phyloP scores from a whole-genome alignment of 2,113 vertebrate species.

The Aplodontia rufa region DNA sequence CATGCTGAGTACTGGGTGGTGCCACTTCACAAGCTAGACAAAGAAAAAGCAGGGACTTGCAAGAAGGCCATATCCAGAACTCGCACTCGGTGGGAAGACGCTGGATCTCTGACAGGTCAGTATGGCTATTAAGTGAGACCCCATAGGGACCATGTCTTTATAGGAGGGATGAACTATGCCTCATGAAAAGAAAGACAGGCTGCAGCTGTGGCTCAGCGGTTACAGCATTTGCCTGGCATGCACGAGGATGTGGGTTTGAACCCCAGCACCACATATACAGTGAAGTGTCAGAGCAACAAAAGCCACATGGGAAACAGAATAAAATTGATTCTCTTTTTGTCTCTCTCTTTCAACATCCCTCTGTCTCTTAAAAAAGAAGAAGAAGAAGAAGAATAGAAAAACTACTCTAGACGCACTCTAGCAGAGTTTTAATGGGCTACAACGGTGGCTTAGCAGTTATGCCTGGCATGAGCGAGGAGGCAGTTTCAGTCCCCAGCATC shows the following conservation, averaged over 20 bases:
- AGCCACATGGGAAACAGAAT: too few relatives aligned
- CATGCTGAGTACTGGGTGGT: neutral
- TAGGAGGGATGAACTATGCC: neutral
- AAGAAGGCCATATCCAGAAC: neutral
- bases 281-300: too few relatives aligned
- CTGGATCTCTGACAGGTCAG: neutral
- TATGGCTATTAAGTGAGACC: neutral
- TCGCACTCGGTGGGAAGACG: neutral
- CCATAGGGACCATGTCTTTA: neutral
- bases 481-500: too few relatives aligned
- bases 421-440: neutral
- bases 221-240: too few relatives aligned
- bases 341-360: too few relatives aligned
- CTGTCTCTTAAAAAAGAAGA: too few relatives aligned
- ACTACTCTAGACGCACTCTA: neutral
- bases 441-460: too few relatives aligned
- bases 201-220: too few relatives aligned
- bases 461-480: too few relatives aligned
- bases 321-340: too few relatives aligned
- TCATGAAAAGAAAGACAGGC: neutral
- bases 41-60: neutral
- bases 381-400: neutral
- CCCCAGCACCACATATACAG: too few relatives aligned
- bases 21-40: neutral
- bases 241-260: too few relatives aligned